Conservation (phyloP, 2,113 vertebrate species). For the Delphinapterus leucas region DNA sequence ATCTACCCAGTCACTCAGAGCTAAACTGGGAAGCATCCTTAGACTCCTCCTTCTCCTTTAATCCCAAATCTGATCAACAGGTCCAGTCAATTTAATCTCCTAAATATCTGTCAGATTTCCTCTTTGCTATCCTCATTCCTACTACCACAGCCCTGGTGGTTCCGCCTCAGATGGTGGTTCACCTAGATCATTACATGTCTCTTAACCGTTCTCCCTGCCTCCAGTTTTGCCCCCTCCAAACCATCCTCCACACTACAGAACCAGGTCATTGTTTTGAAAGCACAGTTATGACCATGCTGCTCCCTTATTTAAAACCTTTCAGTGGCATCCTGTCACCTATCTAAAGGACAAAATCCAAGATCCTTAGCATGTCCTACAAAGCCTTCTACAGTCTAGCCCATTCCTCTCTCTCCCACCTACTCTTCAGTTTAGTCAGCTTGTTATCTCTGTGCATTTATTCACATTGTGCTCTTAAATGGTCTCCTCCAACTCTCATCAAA, state of each 20-base stretch:
- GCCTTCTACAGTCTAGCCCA: background rate
- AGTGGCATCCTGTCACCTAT: background rate
- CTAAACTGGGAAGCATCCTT: background rate
- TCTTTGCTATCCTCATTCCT: background rate
- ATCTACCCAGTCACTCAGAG: background rate
- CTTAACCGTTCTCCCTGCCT: background rate
- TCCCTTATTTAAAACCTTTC: constrained; percentile 29
- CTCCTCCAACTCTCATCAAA: background rate
- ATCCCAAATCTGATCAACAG: background rate
- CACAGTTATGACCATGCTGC: background rate
- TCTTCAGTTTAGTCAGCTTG: background rate
- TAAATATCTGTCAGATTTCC: constrained; percentile 33
- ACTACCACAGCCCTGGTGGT: background rate
- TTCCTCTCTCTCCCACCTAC: background rate
- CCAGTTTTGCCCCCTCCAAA: background rate
- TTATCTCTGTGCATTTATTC: constrained; percentile 7
- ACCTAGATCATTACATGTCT: background rate
- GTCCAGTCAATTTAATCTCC: background rate
- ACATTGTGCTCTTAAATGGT: background rate
- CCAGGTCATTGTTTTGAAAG: background rate
- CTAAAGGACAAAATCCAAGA: background rate
- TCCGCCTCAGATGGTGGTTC: background rate
- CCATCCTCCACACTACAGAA: background rate
- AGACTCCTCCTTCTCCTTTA: background rate
- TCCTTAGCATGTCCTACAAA: background rate